Conservation (phyloP, 2,888 invertebrate species). For the Melanophora roralis region DNA sequence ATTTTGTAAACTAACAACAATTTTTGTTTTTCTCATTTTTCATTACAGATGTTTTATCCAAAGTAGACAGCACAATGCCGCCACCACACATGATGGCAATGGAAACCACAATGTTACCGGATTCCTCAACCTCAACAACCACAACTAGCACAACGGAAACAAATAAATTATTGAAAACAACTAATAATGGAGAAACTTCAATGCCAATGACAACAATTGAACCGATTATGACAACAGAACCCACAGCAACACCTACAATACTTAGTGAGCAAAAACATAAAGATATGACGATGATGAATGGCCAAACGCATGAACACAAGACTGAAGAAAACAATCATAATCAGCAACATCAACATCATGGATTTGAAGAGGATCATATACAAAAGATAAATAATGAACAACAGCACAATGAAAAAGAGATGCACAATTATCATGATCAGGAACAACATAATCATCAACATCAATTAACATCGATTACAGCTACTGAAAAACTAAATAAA, state of each 20-base stretch:
- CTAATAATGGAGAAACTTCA: conserved; percentile 58
- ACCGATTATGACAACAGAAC: conserved; percentile 73
- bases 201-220: conserved; percentile 71
- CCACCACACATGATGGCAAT: conserved; percentile 51
- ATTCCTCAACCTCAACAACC: conserved; percentile 12
- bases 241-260: conserved; percentile 70
- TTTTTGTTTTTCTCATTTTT: background rate
- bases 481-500: conserved; percentile 64
- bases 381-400: conserved; percentile 56
- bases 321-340: background rate
- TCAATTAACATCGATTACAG: conserved; percentile 61
- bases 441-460: conserved; percentile 27
- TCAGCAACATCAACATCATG: conserved; percentile 24
- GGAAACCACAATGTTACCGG: conserved; percentile 54
- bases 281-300: conserved; percentile 48
- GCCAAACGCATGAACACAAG: conserved; percentile 18
- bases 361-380: conserved; percentile 51
- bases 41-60: conserved; percentile 40
- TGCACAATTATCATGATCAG: conserved; percentile 24
- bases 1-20: background rate
- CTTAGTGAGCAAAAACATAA: conserved; percentile 29
- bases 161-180: conserved; percentile 56
- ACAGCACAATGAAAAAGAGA: conserved; percentile 9
- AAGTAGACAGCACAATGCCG: conserved; percentile 58
- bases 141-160: conserved; percentile 53